Conservation (phyloP, 2,888 invertebrate species). For the Archips crataeganus region DNA sequence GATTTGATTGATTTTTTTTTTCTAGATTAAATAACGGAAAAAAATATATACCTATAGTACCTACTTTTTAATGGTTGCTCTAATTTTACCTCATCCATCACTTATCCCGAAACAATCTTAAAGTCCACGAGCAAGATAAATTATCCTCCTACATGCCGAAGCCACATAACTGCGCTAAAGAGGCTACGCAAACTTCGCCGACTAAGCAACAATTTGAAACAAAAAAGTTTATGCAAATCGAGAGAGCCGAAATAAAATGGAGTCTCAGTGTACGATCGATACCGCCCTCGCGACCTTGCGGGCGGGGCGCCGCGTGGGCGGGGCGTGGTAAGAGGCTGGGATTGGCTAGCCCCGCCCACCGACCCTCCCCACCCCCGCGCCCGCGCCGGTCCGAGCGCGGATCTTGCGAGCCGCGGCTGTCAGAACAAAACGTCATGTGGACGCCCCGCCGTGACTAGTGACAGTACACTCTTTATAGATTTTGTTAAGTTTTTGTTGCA, state of each 20-base stretch:
- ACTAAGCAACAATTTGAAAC: slow-evolving; percentile 70
- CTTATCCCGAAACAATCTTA: slow-evolving; percentile 1
- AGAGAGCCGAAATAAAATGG: slow-evolving; percentile 83
- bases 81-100: not conserved
- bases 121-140: slow-evolving; percentile 12
- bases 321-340: slow-evolving; percentile 77
- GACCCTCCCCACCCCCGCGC: slow-evolving; percentile 55
- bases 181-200: slow-evolving; percentile 49
- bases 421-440: slow-evolving; percentile 54
- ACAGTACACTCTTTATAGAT: slow-evolving; percentile 31
- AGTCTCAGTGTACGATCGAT: slow-evolving; percentile 81
- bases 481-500: slow-evolving; percentile 38
- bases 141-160: slow-evolving; percentile 22
- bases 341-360: slow-evolving; percentile 70
- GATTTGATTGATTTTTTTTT: no score
- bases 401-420: slow-evolving; percentile 52
- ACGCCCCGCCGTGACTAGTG: slow-evolving; percentile 47
- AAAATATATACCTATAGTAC: no score
- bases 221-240: slow-evolving; percentile 84
- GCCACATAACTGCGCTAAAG: slow-evolving; percentile 29
- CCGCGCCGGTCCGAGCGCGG: slow-evolving; percentile 39
- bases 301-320: slow-evolving; percentile 78
- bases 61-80: not conserved
- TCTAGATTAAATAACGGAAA: no score
- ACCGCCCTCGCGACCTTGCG: slow-evolving; percentile 79